Base-by-base conservation (phyloP, 2,113 vertebrate species). In the Propithecus coquereli region DNA sequence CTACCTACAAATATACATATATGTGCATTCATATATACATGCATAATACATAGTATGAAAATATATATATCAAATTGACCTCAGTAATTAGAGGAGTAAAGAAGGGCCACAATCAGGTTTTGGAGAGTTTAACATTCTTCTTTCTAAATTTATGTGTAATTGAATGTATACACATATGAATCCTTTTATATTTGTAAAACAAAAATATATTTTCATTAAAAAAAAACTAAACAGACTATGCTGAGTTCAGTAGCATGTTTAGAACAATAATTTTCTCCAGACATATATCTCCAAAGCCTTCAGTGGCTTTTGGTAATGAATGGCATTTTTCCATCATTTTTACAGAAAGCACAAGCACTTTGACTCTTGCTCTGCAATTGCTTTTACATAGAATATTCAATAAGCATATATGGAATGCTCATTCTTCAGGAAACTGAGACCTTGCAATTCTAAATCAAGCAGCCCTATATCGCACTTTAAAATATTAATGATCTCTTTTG, bases 401-500 rank as follows among this genome's bases (percentile, higher is more conserved):
- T 74, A 94, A 95, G 90, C 80, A 91, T 77, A 0, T 73, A 71
- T 63, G 76, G 91, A 74, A 86, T 88, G 88, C 17, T 98, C 97
- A 59, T 95, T 98, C 97, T 96, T 96, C 82, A 98, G 63, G 89
- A 97, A 97, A 79, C 91, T 11, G 76, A 97, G 79, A 82, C 82
- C 83, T 96, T 97, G 79, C 87, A 81, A 70, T 97, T 87, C 87
- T 97, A 97, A 98, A 95, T 96, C 97, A 98, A 97, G 85, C 74
- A 94, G 68, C 85, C 91, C 71, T 90, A n/a, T 79, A 66, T 32
- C 16, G 9, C 74, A 96, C 57, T 79, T 92, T 97, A 1, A 98
- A 98, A 96, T 98, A 98, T 98, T 98, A 97, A 96, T 94, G 59
- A 92, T 95, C 65, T 84, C 89, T 96, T 96, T 97, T 97, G 93